Conservation (phyloP, 2,113 vertebrate species). For the Tenebrosternarchus preto region DNA sequence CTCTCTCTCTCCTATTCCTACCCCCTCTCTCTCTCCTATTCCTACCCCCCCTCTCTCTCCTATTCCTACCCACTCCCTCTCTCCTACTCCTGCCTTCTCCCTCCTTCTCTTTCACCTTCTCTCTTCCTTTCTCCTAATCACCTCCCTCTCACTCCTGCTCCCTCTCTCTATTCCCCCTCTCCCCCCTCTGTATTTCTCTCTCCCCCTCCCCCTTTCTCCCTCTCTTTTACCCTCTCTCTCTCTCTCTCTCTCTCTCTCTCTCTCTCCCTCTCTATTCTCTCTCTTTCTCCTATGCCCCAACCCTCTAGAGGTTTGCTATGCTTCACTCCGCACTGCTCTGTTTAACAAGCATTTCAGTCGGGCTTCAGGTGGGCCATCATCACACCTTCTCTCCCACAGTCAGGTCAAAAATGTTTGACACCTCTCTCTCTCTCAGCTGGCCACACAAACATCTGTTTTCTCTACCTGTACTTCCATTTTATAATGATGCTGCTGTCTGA, state of each 20-base stretch:
- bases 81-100: background rate
- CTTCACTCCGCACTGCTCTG: constrained; percentile 12
- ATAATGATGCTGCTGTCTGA: background rate
- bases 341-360: constrained; percentile 48
- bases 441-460: background rate
- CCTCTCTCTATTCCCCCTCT: background rate
- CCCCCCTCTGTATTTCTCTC: background rate
- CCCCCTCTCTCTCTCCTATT: background rate
- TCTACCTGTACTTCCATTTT: background rate
- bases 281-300: background rate
- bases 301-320: constrained; percentile 30
- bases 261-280: background rate
- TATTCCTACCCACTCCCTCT: background rate
- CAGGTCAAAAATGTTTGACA: constrained; percentile 45
- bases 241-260: constrained; percentile 1
- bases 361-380: constrained; percentile 28
- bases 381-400: constrained; percentile 11
- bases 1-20: background rate
- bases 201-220: constrained; percentile 13
- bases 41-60: constrained; percentile 17
- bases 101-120: background rate
- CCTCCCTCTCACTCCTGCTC: background rate
- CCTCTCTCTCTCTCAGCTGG: constrained; percentile 34
- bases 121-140: background rate
- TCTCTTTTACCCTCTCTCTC: background rate